These are phyloP conservation scores for Eciton burchellii DNA, from an alignment of 1,140 invertebrate species.

Conservation along the genomic window DNA sequence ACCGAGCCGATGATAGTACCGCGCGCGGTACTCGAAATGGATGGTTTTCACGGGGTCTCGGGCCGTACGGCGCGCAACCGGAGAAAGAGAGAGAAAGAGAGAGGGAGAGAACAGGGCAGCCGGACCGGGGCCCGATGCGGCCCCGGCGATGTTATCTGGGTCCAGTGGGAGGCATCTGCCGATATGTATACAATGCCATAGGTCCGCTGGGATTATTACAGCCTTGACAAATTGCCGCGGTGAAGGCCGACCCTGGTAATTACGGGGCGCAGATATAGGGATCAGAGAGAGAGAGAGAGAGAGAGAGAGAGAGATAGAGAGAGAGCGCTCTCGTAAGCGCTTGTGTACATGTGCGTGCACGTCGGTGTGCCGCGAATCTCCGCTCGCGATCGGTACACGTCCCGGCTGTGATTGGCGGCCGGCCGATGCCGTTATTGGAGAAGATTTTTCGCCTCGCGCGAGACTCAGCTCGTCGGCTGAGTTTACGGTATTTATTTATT, in stretches of 20 bases:
- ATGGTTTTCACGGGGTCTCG: constrained; percentile 71
- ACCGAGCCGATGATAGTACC: constrained; percentile 76
- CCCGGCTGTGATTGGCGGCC: constrained; percentile 46
- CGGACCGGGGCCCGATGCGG: constrained; percentile 58
- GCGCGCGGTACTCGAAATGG: constrained; percentile 78
- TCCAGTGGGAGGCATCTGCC: constrained; percentile 79
- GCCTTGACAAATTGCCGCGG: constrained; percentile 85
- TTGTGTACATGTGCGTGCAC: neutral
- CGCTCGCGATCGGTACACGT: constrained; percentile 46
- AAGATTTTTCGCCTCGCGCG: constrained; percentile 56
- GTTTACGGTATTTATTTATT: constrained; percentile 51
- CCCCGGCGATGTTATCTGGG: constrained; percentile 78
- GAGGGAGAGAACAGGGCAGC: constrained; percentile 38
- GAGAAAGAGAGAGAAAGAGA: no score
- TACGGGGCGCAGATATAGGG: constrained; percentile 79
- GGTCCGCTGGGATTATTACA: constrained; percentile 82
- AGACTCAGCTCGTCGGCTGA: constrained; percentile 26
- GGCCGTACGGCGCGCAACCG: constrained; percentile 61
- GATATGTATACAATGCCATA: constrained; percentile 84
- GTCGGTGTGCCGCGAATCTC: constrained; percentile 3
- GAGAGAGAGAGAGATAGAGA: neutral
- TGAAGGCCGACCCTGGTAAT: constrained; percentile 85
- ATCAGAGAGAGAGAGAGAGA: constrained; percentile 1
- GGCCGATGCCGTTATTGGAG: constrained; percentile 54
- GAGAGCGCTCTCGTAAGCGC: neutral